Conservation (phyloP, 2,113 vertebrate genomes). For the Lichenostomus cassidix region DNA sequence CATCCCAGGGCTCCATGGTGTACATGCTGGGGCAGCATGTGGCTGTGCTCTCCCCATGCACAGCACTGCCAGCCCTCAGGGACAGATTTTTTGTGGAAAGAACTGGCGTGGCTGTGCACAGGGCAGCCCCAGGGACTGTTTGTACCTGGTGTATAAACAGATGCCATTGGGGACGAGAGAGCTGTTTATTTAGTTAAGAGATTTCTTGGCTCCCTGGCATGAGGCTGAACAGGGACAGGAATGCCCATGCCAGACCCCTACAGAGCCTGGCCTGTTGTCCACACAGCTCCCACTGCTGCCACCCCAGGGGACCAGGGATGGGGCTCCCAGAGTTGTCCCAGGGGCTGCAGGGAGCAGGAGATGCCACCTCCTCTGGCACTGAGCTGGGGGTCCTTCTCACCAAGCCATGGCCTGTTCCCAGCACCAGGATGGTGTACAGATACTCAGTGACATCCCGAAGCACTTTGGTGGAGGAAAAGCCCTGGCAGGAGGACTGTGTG, state of each 20-base stretch:
- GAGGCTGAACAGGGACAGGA: neutral
- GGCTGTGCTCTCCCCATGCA: fast-evolving
- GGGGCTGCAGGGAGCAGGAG: neutral
- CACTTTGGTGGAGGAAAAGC: neutral
- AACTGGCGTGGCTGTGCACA: neutral
- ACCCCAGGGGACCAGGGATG: neutral
- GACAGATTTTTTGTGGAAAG: neutral
- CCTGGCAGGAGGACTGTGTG: neutral
- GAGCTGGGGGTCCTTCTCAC: neutral
- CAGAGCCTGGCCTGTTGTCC: neutral
- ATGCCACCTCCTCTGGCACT: neutral
- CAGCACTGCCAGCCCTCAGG: neutral
- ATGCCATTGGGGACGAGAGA: neutral
- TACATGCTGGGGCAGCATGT: neutral
- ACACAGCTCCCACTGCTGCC: neutral
- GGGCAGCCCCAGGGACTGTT: neutral
- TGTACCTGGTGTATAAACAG: conserved; percentile 34
- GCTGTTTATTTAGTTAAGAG: conserved; percentile 51
- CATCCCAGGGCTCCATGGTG: neutral
- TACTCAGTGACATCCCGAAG: neutral
- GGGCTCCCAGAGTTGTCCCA: neutral
- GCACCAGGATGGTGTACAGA: neutral
- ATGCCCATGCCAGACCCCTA: neutral
- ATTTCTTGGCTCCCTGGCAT: conserved; percentile 1
- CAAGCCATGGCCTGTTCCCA: neutral